Conservation (phyloP, 2,797 vertebrate species). For the Falco columbarius region DNA sequence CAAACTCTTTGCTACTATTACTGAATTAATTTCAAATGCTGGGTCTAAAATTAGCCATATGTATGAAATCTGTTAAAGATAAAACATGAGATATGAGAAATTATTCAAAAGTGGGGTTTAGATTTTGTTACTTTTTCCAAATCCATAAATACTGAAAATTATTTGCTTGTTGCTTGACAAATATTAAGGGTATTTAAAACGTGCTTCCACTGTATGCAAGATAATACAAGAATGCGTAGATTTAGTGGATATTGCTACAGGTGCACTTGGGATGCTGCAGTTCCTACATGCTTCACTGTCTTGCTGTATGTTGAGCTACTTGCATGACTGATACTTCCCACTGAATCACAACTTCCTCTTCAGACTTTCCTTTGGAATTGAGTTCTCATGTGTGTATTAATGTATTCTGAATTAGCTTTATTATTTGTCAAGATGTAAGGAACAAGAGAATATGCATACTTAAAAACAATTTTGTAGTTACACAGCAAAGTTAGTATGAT, state of each 20-base stretch:
- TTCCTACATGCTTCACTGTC: background rate
- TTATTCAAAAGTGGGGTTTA: background rate
- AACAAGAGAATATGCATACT: background rate
- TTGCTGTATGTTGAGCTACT: background rate
- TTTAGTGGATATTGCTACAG: background rate
- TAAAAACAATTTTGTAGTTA: background rate
- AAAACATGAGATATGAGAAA: background rate
- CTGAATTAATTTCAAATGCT: background rate
- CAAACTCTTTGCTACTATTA: background rate
- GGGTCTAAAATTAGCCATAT: background rate
- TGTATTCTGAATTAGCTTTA: background rate
- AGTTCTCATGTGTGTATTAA: background rate
- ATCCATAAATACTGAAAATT: background rate
- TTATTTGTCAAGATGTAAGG: background rate
- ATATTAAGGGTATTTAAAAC: background rate
- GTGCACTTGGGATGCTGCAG: background rate
- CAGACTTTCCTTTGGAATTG: background rate
- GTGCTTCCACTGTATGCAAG: background rate
- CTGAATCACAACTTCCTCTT: background rate
- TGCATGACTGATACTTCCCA: background rate
- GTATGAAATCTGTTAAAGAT: background rate
- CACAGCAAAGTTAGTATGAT: background rate
- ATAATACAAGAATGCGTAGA: background rate
- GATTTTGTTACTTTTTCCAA: background rate
- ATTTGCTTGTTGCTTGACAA: background rate